Conservation (phyloP, 2,888 invertebrate genomes). For the Drosophila nr. medialis region DNA sequence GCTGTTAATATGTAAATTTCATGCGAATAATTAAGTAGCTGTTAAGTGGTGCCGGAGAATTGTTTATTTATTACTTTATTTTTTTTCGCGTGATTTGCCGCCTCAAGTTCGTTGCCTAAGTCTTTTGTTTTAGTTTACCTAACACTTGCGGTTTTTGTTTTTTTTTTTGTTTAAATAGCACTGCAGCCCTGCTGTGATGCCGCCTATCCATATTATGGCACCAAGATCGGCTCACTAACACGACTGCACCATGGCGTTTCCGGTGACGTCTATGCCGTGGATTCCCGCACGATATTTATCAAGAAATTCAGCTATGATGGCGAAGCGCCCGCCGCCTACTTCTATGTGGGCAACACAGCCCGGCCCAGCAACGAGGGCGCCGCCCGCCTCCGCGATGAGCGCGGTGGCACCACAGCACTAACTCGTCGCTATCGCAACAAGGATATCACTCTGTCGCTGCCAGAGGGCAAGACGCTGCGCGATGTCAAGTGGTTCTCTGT, state of each 20-base stretch:
- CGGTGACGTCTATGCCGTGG: slow-evolving; percentile 94
- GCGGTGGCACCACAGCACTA: slow-evolving; percentile 91
- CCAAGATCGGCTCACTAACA: slow-evolving; percentile 91
- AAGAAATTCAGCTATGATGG: slow-evolving; percentile 96
- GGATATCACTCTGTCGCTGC: slow-evolving; percentile 92
- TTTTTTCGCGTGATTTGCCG: slow-evolving; percentile 30
- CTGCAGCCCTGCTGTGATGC: slow-evolving; percentile 70
- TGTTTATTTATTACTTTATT: slow-evolving; percentile 64
- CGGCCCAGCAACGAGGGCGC: slow-evolving; percentile 89
- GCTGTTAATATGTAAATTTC: slow-evolving; percentile 59
- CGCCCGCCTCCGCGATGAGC: slow-evolving; percentile 92
- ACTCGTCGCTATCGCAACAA: slow-evolving; percentile 91
- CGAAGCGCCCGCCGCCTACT: slow-evolving; percentile 95
- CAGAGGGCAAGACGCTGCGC: slow-evolving; percentile 93
- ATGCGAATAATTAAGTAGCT: slow-evolving; percentile 63
- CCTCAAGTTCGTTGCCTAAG: slow-evolving; percentile 77
- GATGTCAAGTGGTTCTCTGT: slow-evolving; percentile 95
- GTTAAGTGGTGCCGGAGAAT: slow-evolving; percentile 56
- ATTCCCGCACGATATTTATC: slow-evolving; percentile 93
- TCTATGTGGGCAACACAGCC: slow-evolving; percentile 92
- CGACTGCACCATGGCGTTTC: slow-evolving; percentile 93
- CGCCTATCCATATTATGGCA: slow-evolving; percentile 89
- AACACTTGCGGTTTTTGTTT: slow-evolving; percentile 21
- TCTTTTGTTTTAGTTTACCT: slow-evolving; percentile 74
- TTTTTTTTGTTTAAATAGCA: slow-evolving; percentile 48